Evolutionary conservation across 2,888 invertebrate species (phyloP).

Genomic region (Yponomeuta plumbellus): DNA sequence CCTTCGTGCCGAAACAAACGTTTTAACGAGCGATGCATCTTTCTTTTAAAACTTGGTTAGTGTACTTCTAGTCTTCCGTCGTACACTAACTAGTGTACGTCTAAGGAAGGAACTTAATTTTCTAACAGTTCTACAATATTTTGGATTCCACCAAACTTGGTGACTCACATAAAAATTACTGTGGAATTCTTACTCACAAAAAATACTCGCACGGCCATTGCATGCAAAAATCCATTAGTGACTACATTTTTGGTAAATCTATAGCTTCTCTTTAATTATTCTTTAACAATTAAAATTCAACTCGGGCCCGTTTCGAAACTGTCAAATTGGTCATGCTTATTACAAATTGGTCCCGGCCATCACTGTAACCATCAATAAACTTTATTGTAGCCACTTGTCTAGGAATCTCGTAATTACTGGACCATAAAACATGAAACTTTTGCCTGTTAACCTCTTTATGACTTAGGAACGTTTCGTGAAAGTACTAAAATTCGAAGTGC

Average conservation of each 20-base stretch:
- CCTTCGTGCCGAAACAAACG: conserved; percentile 72
- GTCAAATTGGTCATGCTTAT: conserved; percentile 54
- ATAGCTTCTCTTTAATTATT: conserved; percentile 65
- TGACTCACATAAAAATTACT: background rate
- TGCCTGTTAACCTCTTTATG: conserved; percentile 5
- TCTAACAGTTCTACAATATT: background rate
- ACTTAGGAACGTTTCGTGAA: conserved; percentile 1
- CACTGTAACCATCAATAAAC: conserved; percentile 66
- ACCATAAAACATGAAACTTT: conserved; percentile 40
- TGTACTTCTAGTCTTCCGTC: conserved; percentile 8
- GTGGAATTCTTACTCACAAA: background rate
- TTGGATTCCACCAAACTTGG: background rate
- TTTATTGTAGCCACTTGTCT: conserved; percentile 68
- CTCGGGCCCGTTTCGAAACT: conserved; percentile 51
- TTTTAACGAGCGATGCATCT: conserved; percentile 65
- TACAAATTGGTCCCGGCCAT: conserved; percentile 54
- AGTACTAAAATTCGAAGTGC: conserved; percentile 8
- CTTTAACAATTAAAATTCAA: conserved; percentile 55
- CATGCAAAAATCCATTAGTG: background rate
- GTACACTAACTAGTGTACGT: too few relatives aligned
- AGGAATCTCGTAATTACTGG: conserved; percentile 55
- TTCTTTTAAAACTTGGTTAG: conserved; percentile 56
- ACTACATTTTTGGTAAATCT: conserved; percentile 36
- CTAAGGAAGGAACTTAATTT: conserved; percentile 5
- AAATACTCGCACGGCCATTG: conserved; percentile 1